Evolutionary conservation across 1,140 invertebrate genomes (phyloP).

Genomic region (Bombus superbus): DNA sequence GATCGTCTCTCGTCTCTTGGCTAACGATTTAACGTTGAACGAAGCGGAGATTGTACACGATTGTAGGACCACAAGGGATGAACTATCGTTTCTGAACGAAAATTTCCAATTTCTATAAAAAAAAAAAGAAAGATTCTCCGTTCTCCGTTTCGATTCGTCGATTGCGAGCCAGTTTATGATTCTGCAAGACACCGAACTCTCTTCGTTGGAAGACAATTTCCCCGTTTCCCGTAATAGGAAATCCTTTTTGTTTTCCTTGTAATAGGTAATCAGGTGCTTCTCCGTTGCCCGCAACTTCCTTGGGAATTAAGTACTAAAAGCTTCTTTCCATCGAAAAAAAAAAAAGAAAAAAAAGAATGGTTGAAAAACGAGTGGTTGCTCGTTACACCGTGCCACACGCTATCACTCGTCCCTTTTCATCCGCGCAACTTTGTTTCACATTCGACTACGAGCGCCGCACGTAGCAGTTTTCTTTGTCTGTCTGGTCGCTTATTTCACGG

Average conservation of each 20-base stretch:
- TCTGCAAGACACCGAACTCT: no score
- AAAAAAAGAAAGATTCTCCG: no score
- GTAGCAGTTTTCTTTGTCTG: background rate
- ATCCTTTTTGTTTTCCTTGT: background rate
- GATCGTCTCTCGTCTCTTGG: no score
- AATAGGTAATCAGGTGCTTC: background rate
- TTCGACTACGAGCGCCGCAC: background rate
- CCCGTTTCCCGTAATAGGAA: background rate
- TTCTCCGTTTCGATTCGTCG: no score
- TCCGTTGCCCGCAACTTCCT: background rate
- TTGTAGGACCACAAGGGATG: no score
- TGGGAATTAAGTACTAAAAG: background rate
- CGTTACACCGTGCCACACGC: constrained; percentile 1
- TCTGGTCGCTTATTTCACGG: background rate
- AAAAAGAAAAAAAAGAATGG: background rate
- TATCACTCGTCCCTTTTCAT: background rate
- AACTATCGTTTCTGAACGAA: no score
- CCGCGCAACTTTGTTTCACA: background rate
- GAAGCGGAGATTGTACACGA: no score
- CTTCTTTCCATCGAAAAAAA: background rate
- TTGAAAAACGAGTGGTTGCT: background rate
- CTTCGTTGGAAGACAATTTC: no score
- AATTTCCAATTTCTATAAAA: no score
- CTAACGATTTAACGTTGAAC: no score
- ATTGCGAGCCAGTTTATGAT: no score